phyloP scores from a whole-genome alignment of 2,113 vertebrate species.

The Atlantisia rogersi region DNA sequence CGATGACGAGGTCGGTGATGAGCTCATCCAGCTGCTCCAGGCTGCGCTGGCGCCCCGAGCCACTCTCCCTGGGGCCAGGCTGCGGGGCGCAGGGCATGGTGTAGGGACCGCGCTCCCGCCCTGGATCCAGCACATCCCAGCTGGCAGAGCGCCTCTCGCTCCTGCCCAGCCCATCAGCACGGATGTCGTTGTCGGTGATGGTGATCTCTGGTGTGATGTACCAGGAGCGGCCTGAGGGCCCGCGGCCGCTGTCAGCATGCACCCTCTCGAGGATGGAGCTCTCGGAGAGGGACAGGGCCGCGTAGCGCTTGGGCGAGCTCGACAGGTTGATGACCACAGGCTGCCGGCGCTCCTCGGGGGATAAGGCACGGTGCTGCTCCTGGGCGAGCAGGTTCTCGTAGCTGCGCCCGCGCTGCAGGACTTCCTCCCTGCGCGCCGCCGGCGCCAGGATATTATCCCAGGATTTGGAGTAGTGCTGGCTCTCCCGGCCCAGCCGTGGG shows the following conservation, averaged over 20 bases:
- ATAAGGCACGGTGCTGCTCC: constrained; percentile 75
- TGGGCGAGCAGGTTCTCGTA: constrained; percentile 90
- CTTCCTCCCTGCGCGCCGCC: constrained; percentile 77
- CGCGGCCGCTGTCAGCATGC: constrained; percentile 74
- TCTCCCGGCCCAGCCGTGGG: constrained; percentile 80
- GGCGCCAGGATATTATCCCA: constrained; percentile 95
- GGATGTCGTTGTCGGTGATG: constrained; percentile 95
- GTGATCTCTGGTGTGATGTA: constrained; percentile 96
- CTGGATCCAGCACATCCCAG: constrained; percentile 78
- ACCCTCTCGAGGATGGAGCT: constrained; percentile 88
- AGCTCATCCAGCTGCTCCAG: constrained; percentile 94
- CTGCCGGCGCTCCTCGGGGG: constrained; percentile 81
- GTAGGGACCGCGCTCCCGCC: constrained; percentile 19
- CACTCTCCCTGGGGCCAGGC: constrained; percentile 61
- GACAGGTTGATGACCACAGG: constrained; percentile 94
- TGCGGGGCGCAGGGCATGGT: not conserved
- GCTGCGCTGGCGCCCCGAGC: constrained; percentile 88
- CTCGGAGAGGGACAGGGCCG: constrained; percentile 92
- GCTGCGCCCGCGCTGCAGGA: constrained; percentile 87
- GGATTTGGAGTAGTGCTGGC: constrained; percentile 91
- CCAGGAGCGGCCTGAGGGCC: constrained; percentile 81
- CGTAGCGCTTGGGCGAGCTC: constrained; percentile 93
- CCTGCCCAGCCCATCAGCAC: constrained; percentile 73
- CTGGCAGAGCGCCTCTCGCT: constrained; percentile 79
- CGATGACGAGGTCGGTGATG: constrained; percentile 92